Base-by-base conservation (phyloP, 2,888 invertebrate species). In the Conchocele bisecta region DNA sequence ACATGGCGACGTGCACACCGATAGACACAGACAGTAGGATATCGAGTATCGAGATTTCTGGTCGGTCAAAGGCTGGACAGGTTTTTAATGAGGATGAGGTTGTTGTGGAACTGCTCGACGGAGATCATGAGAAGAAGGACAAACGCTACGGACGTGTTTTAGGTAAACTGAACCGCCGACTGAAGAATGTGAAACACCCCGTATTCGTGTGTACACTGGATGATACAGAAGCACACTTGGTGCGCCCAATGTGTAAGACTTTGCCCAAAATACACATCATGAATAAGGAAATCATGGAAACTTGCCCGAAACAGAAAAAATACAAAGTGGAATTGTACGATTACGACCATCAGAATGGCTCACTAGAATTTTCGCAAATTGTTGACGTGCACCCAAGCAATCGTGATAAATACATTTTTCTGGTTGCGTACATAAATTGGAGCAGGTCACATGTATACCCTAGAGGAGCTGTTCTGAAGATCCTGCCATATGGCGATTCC, bases 181-280 rank as follows among this genome's bases (percentile, higher is more conserved):
- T 56, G 33, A 58, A 60, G 35, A 56, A 79, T 29, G 54, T 72
- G 3, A 46, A 77, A 20, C 70, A 80, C 50, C 83, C 81, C 7
- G 69, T 83, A 5, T 74, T 83, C 28, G 64, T 74, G 1, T 85
- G 85, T 56, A 80, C 77, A 2, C 39, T 82, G 9, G 83, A 83
- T 53, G 78, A 79, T 28, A 59, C 59, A n/a, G 75, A 75, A 28
- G 71, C 69, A 5, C 67, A 82, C 48, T 59, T 83, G 13, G 78
- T 83, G 63, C 44, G 65, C 22, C 85, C 85, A 2, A 54, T 85
- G 17, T 83, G 83, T 42, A 83, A 81, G 67, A 83, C 83, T 4
- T 64, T 85, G 7, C 85, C 85, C 17, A 85, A 85, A 50, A 73
- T 85, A 2, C 69, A 75, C 15, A 60, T 79, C 9, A 28, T 79